Base-by-base conservation (phyloP, 2,888 invertebrate genomes). In the Campoplex capitator region DNA sequence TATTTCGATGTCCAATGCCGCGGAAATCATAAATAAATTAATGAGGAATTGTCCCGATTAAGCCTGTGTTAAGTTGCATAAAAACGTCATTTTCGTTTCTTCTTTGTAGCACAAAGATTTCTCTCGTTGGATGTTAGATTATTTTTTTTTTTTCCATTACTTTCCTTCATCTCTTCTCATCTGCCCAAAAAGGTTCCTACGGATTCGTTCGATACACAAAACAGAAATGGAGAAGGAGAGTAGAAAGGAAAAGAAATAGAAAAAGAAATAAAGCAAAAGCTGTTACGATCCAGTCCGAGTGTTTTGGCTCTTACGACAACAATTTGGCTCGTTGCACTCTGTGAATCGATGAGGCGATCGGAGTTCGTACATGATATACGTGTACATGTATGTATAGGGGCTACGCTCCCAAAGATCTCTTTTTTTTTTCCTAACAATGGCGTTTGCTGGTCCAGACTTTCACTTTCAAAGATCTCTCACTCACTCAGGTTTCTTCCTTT, bases 281-380 rank as follows among this genome's bases (percentile, higher is more conserved):
- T 84, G 74, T 73, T 81, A 45, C 71, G 81, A 75, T 75, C 48
- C 58, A 75, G 68, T 42, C 70, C 76, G 75, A 65, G 75, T 84
- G 75, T 81, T 78, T 88, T 83, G 87, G 83, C 85, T 89, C 88
- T 89, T 88, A 78, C 79, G 88, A 88, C 89, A 91, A 90, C 89
- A 91, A 88, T 90, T 90, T 89, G 91, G 88, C 89, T 91, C 89
- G 89, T 85, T 90, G 91, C 90, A 89, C 90, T 87, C 88, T 82
- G 70, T 88, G 89, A 91, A 90, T 90, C 84, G 84, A 75, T 56
- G 78, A 77, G 84, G 85, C 87, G 88, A 86, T 89, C 84, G 83
- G 74, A 79, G 65, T 78, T 82, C 70, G 51, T 77, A 77, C 78
- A 56, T 56, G 65, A 74, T 74, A 51, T 23, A 68, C 28, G 45